Percentiles rank a stretch among this genome's conserved stretches.
Evolutionary conservation across 2,113 vertebrate species (phyloP).

Genomic region (Lepisosteus osseus): DNA sequence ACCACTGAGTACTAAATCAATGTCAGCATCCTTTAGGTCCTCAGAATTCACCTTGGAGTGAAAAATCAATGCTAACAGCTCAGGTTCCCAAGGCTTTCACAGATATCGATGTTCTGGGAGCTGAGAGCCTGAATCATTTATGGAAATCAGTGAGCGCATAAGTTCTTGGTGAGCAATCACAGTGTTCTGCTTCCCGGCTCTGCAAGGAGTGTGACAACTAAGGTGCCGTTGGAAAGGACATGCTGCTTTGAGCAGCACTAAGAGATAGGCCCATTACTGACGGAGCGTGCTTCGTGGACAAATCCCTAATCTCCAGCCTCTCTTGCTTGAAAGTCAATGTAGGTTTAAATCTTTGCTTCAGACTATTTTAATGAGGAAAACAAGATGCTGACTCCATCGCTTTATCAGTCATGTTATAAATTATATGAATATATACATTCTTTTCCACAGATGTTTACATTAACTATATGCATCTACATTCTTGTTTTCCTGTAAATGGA

Average conservation of each 20-base stretch:
- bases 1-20: constrained; percentile 16
- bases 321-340: constrained; percentile 8
- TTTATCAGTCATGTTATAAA: constrained; percentile 7
- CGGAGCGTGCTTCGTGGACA: constrained; percentile 25
- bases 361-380: constrained; percentile 13
- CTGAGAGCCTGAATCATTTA: constrained; percentile 28
- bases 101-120: constrained; percentile 22
- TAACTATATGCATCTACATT: background rate
- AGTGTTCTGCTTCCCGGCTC: constrained; percentile 7
- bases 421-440: background rate
- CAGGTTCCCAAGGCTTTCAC: constrained; percentile 13
- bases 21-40: constrained; percentile 6
- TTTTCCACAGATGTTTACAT: background rate
- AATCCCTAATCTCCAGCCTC: constrained; percentile 6
- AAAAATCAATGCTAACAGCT: constrained; percentile 28
- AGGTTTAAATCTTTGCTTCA: constrained; percentile 16
- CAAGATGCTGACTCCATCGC: background rate
- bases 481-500: too few species aligned
- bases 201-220: constrained; percentile 21
- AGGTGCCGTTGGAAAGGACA: constrained; percentile 12
- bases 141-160: constrained; percentile 25
- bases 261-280: constrained; percentile 23
- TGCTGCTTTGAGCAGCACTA: constrained; percentile 17
- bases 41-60: background rate
- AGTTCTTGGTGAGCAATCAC: constrained; percentile 24